Conservation (phyloP, 2,113 vertebrate genomes). For the Podiceps cristatus region DNA sequence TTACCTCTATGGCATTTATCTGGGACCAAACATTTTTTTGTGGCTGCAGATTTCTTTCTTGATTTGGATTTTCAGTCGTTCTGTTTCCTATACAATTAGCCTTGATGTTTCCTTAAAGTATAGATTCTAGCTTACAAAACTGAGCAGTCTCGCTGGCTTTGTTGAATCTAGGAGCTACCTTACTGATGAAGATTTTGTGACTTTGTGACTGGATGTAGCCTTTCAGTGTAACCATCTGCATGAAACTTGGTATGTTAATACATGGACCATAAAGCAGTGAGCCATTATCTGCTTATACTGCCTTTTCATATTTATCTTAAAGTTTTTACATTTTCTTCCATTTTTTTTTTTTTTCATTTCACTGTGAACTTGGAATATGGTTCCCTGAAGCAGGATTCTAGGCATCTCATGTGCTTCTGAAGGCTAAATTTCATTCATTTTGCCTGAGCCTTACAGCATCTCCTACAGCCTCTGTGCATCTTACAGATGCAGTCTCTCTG, state of each 20-base stretch:
- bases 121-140: neutral
- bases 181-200: neutral
- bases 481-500: neutral
- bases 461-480: neutral
- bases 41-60: neutral
- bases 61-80: neutral
- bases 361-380: neutral
- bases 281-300: neutral
- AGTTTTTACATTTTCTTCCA: neutral
- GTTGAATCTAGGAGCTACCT: neutral
- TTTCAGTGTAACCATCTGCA: neutral
- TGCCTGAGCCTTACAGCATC: neutral
- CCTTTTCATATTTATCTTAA: neutral
- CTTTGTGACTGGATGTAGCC: neutral
- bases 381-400: neutral
- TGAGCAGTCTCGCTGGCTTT: neutral
- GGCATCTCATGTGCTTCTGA: neutral
- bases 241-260: neutral
- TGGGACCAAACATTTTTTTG: neutral
- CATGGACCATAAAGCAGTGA: neutral
- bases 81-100: fast-evolving
- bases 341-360: neutral
- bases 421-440: neutral
- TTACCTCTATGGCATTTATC: neutral
- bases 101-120: neutral